phyloP scores from a whole-genome alignment of 2,888 invertebrate genomes.

The Melanargia galathea region DNA sequence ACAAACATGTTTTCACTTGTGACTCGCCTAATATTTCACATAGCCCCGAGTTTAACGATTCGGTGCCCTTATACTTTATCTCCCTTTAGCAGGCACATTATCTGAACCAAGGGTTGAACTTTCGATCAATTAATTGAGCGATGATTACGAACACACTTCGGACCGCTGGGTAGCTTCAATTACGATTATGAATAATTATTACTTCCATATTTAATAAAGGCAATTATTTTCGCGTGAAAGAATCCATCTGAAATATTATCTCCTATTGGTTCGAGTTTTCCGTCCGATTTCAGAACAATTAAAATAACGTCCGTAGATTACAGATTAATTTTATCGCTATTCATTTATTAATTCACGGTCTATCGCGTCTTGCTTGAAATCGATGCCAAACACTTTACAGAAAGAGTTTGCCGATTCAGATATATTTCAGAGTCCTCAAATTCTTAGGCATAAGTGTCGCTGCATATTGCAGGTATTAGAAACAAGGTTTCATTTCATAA shows the following conservation, averaged over 20 bases:
- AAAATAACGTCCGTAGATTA: constrained; percentile 29
- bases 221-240: constrained; percentile 42
- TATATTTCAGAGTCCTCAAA: no score
- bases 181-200: constrained; percentile 71
- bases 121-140: constrained; percentile 81
- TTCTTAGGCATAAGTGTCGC: no score
- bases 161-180: constrained; percentile 62
- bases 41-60: constrained; percentile 73
- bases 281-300: constrained; percentile 34
- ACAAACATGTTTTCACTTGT: constrained; percentile 73
- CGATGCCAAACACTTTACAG: no score
- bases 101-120: constrained; percentile 76
- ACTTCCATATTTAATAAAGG: constrained; percentile 55
- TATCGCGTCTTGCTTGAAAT: no score
- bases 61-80: constrained; percentile 73
- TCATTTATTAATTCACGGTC: neutral
- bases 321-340: constrained; percentile 17
- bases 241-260: constrained; percentile 38
- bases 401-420: no score
- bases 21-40: constrained; percentile 80
- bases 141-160: constrained; percentile 68
- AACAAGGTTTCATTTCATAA: no score
- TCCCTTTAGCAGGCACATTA: constrained; percentile 74
- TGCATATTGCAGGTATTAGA: no score
- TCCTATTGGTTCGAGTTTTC: constrained; percentile 29